Evolutionary conservation across 2,113 vertebrate genomes (phyloP).

Genomic region (Nanorana parkeri): DNA sequence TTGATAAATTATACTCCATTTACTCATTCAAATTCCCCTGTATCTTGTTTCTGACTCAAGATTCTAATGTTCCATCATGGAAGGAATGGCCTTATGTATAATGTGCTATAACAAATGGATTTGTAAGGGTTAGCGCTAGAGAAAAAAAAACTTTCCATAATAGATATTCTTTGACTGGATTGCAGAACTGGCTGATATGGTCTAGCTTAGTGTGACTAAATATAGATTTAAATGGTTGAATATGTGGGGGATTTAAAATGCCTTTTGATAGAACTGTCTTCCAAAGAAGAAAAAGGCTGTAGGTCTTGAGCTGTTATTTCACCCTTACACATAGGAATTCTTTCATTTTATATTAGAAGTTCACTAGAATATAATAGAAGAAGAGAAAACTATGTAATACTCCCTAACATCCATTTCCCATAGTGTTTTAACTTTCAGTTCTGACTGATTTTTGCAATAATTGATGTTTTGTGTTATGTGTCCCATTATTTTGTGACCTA

Average conservation of each 20-base stretch:
- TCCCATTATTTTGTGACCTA: too few relatives aligned
- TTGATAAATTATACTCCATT: too few relatives aligned
- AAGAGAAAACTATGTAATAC: background rate
- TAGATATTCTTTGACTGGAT: background rate
- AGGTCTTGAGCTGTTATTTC: background rate
- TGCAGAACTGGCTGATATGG: background rate
- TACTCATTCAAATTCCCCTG: too few relatives aligned
- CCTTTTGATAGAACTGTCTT: background rate
- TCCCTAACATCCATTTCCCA: too few relatives aligned
- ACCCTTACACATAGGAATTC: background rate
- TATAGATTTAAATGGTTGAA: background rate
- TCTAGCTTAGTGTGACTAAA: constrained; percentile 2
- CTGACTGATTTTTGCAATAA: background rate
- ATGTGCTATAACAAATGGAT: too few relatives aligned
- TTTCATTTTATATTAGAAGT: constrained; percentile 12
- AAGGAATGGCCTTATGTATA: too few relatives aligned
- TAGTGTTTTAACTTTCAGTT: too few relatives aligned
- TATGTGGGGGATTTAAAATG: background rate
- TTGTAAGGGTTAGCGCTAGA: too few relatives aligned
- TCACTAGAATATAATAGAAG: background rate
- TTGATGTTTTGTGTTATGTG: too few relatives aligned
- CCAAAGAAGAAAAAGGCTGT: constrained; percentile 3
- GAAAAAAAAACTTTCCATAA: background rate
- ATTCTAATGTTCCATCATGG: too few relatives aligned
- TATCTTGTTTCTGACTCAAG: too few relatives aligned